These are phyloP conservation scores for Craterocephalus amniculus DNA, from an alignment of 2,797 vertebrate species.

Conservation along the genomic window DNA sequence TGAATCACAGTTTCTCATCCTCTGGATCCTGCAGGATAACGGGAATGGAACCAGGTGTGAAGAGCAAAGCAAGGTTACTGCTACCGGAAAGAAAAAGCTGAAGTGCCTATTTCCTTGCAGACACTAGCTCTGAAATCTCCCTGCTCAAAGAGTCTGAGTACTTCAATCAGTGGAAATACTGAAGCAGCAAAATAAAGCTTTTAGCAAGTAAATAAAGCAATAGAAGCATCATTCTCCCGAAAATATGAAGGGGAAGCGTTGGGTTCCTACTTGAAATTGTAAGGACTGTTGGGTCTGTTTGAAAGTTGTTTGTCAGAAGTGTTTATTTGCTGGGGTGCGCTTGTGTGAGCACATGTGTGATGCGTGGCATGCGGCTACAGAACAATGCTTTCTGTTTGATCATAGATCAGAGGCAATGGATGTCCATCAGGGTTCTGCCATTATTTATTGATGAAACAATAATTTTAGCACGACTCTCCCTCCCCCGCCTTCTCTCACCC, in stretches of 20 bases:
- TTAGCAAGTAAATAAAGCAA: no score
- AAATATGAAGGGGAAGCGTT: neutral
- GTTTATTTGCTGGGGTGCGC: slow-evolving; percentile 11
- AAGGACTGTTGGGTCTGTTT: neutral
- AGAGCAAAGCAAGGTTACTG: neutral
- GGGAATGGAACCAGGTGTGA: no score
- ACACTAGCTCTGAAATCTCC: neutral
- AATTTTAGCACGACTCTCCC: slow-evolving; percentile 46
- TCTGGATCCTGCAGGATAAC: neutral
- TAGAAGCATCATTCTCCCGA: neutral
- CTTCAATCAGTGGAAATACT: no score
- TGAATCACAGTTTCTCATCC: neutral
- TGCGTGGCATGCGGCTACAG: slow-evolving; percentile 46
- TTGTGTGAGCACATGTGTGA: slow-evolving; percentile 11
- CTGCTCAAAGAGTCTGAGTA: neutral
- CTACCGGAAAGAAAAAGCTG: neutral
- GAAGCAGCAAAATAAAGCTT: neutral
- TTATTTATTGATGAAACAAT: slow-evolving; percentile 77
- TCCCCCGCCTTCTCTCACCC: neutral
- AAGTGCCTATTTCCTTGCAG: neutral
- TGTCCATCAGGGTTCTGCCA: slow-evolving; percentile 58
- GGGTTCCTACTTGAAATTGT: neutral
- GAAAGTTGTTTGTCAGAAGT: slow-evolving; percentile 1
- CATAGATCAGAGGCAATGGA: slow-evolving; percentile 61
- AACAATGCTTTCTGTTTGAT: slow-evolving; percentile 65